phyloP scores from a whole-genome alignment of 2,888 invertebrate species.

The Anthrax anthrax region DNA sequence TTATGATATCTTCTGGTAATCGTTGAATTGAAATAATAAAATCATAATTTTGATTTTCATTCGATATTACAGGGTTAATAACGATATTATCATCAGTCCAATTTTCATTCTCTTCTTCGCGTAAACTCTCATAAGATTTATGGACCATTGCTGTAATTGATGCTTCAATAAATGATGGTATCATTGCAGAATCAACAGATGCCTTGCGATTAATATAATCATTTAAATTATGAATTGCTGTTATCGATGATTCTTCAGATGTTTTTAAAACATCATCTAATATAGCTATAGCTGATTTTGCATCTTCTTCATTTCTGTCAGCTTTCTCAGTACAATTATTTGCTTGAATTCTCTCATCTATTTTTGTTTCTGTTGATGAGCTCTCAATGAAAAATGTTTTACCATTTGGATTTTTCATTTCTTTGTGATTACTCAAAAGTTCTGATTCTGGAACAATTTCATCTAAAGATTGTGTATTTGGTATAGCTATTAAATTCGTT shows the following conservation, averaged over 20 bases:
- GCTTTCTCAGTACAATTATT: not conserved
- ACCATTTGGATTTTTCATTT: constrained; percentile 24
- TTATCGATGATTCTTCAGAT: constrained; percentile 17
- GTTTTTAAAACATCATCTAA: constrained; percentile 27
- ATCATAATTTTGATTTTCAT: no score
- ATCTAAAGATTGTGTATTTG: constrained; percentile 16
- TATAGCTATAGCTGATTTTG: constrained; percentile 26
- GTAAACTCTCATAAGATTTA: constrained; percentile 17
- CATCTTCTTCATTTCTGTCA: constrained; percentile 18
- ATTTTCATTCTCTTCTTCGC: constrained; percentile 10
- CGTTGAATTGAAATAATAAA: no score
- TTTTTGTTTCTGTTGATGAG: constrained; percentile 15
- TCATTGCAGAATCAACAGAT: constrained; percentile 25
- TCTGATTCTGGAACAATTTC: constrained; percentile 25
- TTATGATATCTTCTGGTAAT: no score
- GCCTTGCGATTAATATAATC: constrained; percentile 8
- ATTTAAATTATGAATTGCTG: not conserved
- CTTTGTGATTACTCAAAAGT: constrained; percentile 21
- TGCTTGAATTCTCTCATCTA: no score
- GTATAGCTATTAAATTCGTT: not conserved
- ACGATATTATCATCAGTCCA: not conserved
- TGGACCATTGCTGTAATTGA: constrained; percentile 28
- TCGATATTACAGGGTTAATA: no score
- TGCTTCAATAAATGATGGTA: constrained; percentile 25
- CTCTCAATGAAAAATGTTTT: constrained; percentile 26